Conservation (phyloP, 2,888 invertebrate species). For the Pemphredon lugubris region DNA sequence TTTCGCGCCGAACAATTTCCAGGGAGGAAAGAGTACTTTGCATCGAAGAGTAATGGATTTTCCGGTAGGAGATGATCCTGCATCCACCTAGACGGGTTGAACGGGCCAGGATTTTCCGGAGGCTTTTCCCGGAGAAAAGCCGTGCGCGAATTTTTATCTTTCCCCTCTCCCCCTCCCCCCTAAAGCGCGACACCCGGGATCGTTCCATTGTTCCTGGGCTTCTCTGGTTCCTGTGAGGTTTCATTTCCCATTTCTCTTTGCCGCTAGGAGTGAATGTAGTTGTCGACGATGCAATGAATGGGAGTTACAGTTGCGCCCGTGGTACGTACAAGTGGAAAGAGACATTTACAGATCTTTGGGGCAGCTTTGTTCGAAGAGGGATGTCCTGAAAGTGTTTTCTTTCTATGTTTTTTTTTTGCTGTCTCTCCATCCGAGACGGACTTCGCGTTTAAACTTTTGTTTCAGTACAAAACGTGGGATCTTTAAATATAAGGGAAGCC, state of each 20-base stretch:
- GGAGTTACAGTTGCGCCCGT: slow-evolving; percentile 3
- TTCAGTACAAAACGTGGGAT: too few relatives aligned
- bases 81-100: slow-evolving; percentile 47
- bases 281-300: slow-evolving; percentile 4
- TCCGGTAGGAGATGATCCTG: slow-evolving; percentile 53
- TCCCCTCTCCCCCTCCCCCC: slow-evolving; percentile 3
- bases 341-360: slow-evolving; percentile 29
- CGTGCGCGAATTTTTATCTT: slow-evolving; percentile 45
- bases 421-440: too few relatives aligned
- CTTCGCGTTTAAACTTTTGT: too few relatives aligned
- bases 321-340: background rate
- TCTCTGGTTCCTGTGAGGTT: slow-evolving; percentile 16
- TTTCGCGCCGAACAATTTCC: slow-evolving; percentile 39
- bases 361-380: too few relatives aligned
- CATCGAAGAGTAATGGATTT: slow-evolving; percentile 59
- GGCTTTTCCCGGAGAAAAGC: slow-evolving; percentile 46
- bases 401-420: too few relatives aligned
- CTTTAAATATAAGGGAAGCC: too few relatives aligned
- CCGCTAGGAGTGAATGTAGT: background rate
- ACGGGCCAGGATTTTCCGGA: slow-evolving; percentile 44
- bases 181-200: slow-evolving; percentile 45
- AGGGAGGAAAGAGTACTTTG: slow-evolving; percentile 41
- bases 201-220: slow-evolving; percentile 47
- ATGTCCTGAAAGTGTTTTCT: too few relatives aligned
- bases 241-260: slow-evolving; percentile 30